A percentile compares a stretch with the other conserved stretches of the same genome.
Evolutionary conservation across 2,797 vertebrate genomes (phyloP).

Genomic region (Gallinago nigripennis): DNA sequence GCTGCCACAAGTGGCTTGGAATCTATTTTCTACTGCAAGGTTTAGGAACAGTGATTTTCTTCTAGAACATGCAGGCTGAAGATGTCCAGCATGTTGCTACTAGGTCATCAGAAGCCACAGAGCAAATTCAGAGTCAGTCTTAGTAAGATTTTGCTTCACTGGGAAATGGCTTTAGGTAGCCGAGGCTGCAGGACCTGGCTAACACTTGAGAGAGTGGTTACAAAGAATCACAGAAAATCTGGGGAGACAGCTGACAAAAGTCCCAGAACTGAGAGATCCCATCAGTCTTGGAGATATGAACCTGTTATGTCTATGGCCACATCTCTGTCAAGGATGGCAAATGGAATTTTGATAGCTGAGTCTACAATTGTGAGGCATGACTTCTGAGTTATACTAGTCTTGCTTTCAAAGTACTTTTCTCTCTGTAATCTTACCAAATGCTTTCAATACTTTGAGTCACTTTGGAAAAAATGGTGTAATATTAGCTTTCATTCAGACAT

Average conservation of each 20-base stretch:
- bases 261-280: neutral
- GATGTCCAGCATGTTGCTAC: neutral
- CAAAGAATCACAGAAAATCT: neutral
- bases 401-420: neutral
- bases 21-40: slow-evolving; percentile 20
- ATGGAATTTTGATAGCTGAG: neutral
- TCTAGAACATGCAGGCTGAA: neutral
- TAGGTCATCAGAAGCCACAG: neutral
- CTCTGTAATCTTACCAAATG: neutral
- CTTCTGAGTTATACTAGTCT: neutral
- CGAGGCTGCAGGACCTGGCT: neutral
- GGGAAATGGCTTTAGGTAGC: neutral
- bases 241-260: neutral
- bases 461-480: neutral
- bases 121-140: neutral
- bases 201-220: neutral
- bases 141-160: neutral
- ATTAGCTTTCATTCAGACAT: neutral
- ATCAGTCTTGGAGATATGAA: neutral
- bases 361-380: accelerated
- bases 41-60: slow-evolving; percentile 40
- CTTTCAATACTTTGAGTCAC: neutral
- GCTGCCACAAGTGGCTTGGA: slow-evolving; percentile 52
- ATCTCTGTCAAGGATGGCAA: neutral
- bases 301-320: neutral